A percentile compares a stretch with the other conserved stretches of the same genome.
Evolutionary conservation across 2,113 vertebrate species (phyloP).

Genomic region (Ivindomyrus marchei): DNA sequence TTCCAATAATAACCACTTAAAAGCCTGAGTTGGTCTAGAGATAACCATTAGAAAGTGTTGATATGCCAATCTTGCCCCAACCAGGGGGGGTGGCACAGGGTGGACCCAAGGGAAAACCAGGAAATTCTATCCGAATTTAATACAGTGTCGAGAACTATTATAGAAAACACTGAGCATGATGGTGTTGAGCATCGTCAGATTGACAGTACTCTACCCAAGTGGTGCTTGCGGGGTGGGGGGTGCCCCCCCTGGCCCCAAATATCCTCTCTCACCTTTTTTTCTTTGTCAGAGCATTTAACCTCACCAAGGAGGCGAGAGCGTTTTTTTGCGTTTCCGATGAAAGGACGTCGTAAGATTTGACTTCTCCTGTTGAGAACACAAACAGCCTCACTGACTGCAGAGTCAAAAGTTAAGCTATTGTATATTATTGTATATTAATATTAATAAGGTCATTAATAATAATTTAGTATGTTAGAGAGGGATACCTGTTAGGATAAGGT

Average conservation of each 20-base stretch:
- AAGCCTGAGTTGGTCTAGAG: neutral
- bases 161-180: neutral
- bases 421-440: too few species aligned
- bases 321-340: conserved; percentile 89
- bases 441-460: too few species aligned
- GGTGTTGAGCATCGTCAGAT: neutral
- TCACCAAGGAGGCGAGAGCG: conserved; percentile 65
- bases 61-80: neutral
- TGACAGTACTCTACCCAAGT: neutral
- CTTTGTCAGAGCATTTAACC: conserved; percentile 63
- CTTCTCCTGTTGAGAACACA: conserved; percentile 55
- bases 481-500: conserved; percentile 75
- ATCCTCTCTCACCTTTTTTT: conserved; percentile 62
- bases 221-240: too few species aligned
- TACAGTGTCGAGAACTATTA: neutral
- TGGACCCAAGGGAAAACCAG: neutral
- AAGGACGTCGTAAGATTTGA: conserved; percentile 71
- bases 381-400: neutral
- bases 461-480: too few species aligned
- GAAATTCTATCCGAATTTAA: neutral
- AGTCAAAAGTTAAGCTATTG: neutral
- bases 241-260: neutral
- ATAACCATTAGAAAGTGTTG: neutral
- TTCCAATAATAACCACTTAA: neutral
- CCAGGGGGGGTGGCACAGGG: neutral